phyloP scores from a whole-genome alignment of 2,113 vertebrate species.

The Coptodon bakossiorum region DNA sequence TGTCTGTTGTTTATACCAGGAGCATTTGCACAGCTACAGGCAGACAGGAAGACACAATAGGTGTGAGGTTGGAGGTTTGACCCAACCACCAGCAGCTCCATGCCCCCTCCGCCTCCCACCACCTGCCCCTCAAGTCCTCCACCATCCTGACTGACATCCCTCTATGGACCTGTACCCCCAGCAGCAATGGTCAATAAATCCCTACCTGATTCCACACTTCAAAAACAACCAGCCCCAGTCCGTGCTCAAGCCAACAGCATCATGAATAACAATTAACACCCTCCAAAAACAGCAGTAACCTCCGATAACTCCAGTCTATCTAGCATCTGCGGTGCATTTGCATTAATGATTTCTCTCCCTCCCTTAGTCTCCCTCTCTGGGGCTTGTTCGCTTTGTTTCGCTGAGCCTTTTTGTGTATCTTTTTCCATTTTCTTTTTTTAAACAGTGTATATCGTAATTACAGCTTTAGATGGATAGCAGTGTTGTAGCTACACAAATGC shows the following conservation, averaged over 20 bases:
- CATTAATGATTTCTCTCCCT: slow-evolving; percentile 63
- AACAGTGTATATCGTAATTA: not conserved
- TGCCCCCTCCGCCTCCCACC: not conserved
- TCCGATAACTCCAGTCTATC: slow-evolving; percentile 42
- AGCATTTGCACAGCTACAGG: slow-evolving; percentile 6
- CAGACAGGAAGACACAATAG: not conserved
- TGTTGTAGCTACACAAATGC: not conserved
- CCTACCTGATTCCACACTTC: slow-evolving; percentile 48
- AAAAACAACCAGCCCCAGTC: slow-evolving; percentile 31
- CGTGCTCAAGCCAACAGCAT: slow-evolving; percentile 19
- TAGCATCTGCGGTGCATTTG: slow-evolving; percentile 42
- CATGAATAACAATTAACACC: slow-evolving; percentile 67
- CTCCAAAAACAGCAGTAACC: slow-evolving; percentile 50
- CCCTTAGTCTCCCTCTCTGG: slow-evolving; percentile 4
- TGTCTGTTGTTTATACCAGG: not conserved
- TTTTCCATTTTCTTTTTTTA: not conserved
- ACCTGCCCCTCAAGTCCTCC: not conserved
- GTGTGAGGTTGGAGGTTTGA: slow-evolving; percentile 25
- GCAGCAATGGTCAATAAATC: slow-evolving; percentile 52
- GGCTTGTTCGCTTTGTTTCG: not conserved
- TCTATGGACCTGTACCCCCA: slow-evolving; percentile 35
- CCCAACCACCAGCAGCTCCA: not conserved
- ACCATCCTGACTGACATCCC: slow-evolving; percentile 16
- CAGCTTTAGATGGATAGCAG: not conserved
- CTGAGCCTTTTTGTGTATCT: not conserved